Conservation (phyloP, 2,888 invertebrate species). For the Hydrotaea diabolus region DNA sequence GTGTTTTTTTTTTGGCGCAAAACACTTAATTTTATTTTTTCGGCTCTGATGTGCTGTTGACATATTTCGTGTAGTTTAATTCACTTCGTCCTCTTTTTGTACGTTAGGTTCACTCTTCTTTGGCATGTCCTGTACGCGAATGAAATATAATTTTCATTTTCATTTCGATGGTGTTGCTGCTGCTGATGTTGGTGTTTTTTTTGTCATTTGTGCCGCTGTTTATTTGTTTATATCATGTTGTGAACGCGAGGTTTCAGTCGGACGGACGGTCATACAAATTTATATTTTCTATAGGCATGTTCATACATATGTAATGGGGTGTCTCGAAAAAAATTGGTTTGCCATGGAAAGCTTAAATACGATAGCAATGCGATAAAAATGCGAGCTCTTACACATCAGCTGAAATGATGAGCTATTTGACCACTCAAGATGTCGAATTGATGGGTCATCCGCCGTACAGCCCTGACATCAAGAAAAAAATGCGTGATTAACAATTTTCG, state of each 20-base stretch:
- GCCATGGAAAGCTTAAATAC: no score
- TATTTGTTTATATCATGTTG: slow-evolving; percentile 5
- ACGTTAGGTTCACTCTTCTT: not conserved
- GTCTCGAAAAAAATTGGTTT: no score
- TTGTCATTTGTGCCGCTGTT: not conserved
- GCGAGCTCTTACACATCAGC: no score
- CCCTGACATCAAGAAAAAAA: no score
- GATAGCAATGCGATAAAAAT: no score
- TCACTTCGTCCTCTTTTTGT: slow-evolving; percentile 20
- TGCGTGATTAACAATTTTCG: no score
- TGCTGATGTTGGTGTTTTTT: not conserved
- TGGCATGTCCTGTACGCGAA: not conserved
- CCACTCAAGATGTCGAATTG: no score
- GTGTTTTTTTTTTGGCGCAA: not conserved
- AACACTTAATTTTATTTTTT: slow-evolving; percentile 1
- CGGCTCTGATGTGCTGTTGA: slow-evolving; percentile 55
- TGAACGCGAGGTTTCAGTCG: not conserved
- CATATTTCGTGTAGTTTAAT: slow-evolving; percentile 59
- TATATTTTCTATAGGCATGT: not conserved
- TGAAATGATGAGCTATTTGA: no score
- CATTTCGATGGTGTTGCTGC: not conserved
- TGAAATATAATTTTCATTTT: slow-evolving; percentile 39
- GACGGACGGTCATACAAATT: not conserved
- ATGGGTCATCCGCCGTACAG: no score
- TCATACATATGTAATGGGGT: no score